These are phyloP conservation scores for Trematocara zebra DNA, from an alignment of 2,113 vertebrate species.

Conservation along the genomic window DNA sequence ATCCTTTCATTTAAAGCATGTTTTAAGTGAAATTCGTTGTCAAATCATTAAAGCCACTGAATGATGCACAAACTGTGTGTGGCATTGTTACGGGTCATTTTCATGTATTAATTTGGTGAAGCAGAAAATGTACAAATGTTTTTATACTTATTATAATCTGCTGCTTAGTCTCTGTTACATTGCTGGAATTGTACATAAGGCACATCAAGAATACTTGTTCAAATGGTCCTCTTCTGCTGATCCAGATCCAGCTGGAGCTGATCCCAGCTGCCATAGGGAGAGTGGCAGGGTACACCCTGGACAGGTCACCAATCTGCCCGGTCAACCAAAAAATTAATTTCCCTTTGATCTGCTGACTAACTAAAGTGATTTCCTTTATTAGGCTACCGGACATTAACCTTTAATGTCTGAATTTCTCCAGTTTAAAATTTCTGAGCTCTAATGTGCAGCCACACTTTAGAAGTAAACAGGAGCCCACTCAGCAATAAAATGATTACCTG, in stretches of 20 bases:
- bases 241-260: not conserved
- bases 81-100: fast-evolving
- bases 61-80: not conserved
- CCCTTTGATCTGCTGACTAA: not conserved
- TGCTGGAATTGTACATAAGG: not conserved
- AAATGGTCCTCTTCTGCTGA: not conserved
- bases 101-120: not conserved
- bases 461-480: not conserved
- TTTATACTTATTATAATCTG: not conserved
- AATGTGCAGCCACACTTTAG: not conserved
- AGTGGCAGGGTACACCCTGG: not conserved
- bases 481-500: not conserved
- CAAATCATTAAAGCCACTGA: not conserved
- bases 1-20: not conserved
- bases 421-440: not conserved
- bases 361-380: not conserved
- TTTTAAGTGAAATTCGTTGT: not conserved
- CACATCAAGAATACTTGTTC: not conserved
- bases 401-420: not conserved
- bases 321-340: not conserved
- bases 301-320: not conserved
- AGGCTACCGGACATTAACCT: not conserved
- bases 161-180: not conserved
- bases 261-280: not conserved
- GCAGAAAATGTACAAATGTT: not conserved